Evolutionary conservation across 1,140 invertebrate species (phyloP).

Genomic region (Pteromalus puparum): DNA sequence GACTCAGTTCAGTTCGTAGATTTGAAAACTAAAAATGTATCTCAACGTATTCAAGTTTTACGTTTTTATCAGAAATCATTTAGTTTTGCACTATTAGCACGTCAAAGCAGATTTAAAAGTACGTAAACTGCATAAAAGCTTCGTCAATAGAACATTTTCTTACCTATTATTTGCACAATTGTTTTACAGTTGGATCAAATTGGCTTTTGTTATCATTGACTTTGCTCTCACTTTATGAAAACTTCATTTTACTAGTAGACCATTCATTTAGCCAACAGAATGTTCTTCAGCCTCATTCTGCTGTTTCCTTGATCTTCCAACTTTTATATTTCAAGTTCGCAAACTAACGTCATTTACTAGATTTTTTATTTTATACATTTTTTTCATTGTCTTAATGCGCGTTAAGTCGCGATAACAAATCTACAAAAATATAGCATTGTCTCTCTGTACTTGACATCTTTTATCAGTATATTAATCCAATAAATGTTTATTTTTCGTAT

Average conservation of each 20-base stretch:
- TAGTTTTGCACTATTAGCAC: constrained; percentile 21
- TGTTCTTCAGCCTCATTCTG: constrained; percentile 24
- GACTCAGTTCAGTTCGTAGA: constrained; percentile 38
- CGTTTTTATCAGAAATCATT: constrained; percentile 15
- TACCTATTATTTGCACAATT: constrained; percentile 29
- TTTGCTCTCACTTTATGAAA: constrained; percentile 21
- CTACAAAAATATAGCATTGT: constrained; percentile 76
- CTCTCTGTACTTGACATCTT: constrained; percentile 64
- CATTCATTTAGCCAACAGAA: neutral
- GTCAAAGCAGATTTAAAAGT: constrained; percentile 12
- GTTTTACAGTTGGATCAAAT: constrained; percentile 22
- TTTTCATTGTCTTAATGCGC: constrained; percentile 73
- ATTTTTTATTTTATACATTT: constrained; percentile 61
- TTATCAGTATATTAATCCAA: constrained; percentile 69
- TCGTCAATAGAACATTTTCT: constrained; percentile 38
- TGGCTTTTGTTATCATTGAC: constrained; percentile 3
- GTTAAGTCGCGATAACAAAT: constrained; percentile 75
- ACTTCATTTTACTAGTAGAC: constrained; percentile 28
- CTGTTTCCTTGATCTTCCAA: constrained; percentile 45
- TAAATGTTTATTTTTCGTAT: constrained; percentile 61
- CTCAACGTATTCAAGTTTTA: neutral
- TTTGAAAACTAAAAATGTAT: constrained; percentile 58
- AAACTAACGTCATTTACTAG: constrained; percentile 56
- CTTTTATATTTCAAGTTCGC: constrained; percentile 55
- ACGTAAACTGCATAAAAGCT: constrained; percentile 11